phyloP scores from a whole-genome alignment of 2,888 invertebrate genomes.

The Scaptomyza polygonia region DNA sequence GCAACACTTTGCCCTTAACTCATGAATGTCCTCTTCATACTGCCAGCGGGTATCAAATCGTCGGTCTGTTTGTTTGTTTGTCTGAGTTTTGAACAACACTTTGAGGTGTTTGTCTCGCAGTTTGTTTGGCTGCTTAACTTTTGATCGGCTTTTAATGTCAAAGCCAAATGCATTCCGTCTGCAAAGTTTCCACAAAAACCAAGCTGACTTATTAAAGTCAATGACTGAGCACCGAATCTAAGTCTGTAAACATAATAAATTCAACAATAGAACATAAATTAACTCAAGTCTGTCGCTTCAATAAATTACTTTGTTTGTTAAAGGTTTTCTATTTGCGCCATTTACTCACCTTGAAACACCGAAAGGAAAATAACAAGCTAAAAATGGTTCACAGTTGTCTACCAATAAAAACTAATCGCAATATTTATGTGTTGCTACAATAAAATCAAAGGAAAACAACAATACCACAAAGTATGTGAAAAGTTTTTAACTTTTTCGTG shows the following conservation, averaged over 20 bases:
- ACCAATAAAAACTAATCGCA: constrained; percentile 22
- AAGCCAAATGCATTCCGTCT: constrained; percentile 70
- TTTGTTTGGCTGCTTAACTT: constrained; percentile 67
- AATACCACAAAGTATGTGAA: constrained; percentile 16
- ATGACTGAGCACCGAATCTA: constrained; percentile 3
- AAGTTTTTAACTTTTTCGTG: constrained; percentile 25
- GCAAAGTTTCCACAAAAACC: constrained; percentile 58
- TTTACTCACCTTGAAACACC: not conserved
- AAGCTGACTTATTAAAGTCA: constrained; percentile 32
- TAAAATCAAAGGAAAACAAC: not conserved
- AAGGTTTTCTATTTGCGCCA: not conserved
- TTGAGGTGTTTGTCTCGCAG: constrained; percentile 50
- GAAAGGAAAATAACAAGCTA: not conserved
- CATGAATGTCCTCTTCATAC: not conserved
- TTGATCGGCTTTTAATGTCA: constrained; percentile 74
- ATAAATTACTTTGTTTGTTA: not conserved
- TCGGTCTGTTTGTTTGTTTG: constrained; percentile 50
- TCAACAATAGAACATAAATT: constrained; percentile 14
- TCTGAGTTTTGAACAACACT: constrained; percentile 49
- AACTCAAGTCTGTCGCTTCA: not conserved
- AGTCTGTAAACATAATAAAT: constrained; percentile 19
- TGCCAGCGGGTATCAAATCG: constrained; percentile 37
- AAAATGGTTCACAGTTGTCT: constrained; percentile 8
- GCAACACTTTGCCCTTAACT: constrained; percentile 30
- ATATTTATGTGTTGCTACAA: constrained; percentile 17